phyloP scores from a whole-genome alignment of 2,888 invertebrate species.

The Synanthedon vespiformis region DNA sequence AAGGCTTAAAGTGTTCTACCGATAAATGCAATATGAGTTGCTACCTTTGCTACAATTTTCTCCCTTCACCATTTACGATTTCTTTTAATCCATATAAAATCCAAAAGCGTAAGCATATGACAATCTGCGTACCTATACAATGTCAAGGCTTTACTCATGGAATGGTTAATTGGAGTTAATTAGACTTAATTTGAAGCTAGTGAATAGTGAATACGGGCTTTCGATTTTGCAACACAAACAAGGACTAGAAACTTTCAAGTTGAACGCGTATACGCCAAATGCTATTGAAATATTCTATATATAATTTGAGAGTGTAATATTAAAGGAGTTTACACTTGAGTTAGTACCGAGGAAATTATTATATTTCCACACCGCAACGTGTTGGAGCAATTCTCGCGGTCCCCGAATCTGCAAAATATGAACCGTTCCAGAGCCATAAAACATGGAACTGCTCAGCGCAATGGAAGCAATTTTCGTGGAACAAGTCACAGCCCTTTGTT shows the following conservation, averaged over 20 bases:
- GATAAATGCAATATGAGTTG: no score
- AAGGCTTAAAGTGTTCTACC: no score
- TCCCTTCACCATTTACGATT: no score
- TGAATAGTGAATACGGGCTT: not conserved
- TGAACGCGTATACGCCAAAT: not conserved
- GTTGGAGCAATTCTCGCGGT: constrained; percentile 11
- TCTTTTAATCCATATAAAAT: no score
- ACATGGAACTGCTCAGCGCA: constrained; percentile 24
- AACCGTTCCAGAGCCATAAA: constrained; percentile 25
- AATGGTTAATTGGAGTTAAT: no score
- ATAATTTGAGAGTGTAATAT: not conserved
- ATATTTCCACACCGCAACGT: constrained; percentile 21
- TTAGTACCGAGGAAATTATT: not conserved
- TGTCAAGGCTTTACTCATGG: no score
- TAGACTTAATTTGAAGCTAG: not conserved
- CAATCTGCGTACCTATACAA: no score
- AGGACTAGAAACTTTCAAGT: not conserved
- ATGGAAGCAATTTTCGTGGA: constrained; percentile 29
- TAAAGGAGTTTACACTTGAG: not conserved
- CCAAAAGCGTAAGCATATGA: no score
- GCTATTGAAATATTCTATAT: constrained; percentile 1
- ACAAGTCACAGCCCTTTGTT: constrained; percentile 25
- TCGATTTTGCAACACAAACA: not conserved
- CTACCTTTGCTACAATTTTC: no score
- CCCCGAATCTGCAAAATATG: constrained; percentile 31